Evolutionary conservation across 2,797 vertebrate genomes (phyloP), one percentile per base, ranked within the genome.

Genomic region (Phyllotis vaccarum): DNA sequence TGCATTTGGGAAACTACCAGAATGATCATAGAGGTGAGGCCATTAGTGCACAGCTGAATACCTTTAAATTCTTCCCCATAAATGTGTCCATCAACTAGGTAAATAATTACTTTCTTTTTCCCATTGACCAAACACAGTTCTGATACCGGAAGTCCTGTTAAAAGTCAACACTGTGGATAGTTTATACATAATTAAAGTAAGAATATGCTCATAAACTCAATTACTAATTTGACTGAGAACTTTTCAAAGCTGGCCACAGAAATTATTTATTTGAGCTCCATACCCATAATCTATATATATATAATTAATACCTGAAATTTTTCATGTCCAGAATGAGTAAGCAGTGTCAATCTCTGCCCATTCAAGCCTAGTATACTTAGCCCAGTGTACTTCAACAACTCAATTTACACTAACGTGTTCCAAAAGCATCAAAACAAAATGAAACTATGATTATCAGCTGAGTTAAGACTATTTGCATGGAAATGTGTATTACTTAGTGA

Each of bases 361-460:
- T 46, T 83, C 17, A 64, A 83, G 80, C 81, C 94, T 72, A 74
- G 46, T 49, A 29, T 27, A 92, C 56, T 80, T 91, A 91, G 9
- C 70, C n/a, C 31, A 96, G 43, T 31, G n/a, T 75, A 95, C 91
- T 94, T 93, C 89, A 90, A 94, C 40, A 96, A 95, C 86, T 78
- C 52, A 93, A 46, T 94, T 94, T 79, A 87, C 24, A 60, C 6
- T 76, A 66, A 54, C 86, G 95, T 85, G 31, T 86, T 96, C 82
- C n/a, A 88, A 86, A 40, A 62, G 7, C 40, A 91, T 79, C 49
- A 86, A 66, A 75, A 19, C 40, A 94, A 90, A 8, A 86, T 79
- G 66, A 62, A 37, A n/a, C 34, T 92, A 2, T 52, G 40, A 75
- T 89, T 96, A 83, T 16, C 90, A 37, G 37, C 31, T 34, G 46